Percentiles rank a stretch among this genome's conserved stretches.
Conservation (phyloP, 2,113 vertebrate genomes). For the Trogon melanurus region DNA sequence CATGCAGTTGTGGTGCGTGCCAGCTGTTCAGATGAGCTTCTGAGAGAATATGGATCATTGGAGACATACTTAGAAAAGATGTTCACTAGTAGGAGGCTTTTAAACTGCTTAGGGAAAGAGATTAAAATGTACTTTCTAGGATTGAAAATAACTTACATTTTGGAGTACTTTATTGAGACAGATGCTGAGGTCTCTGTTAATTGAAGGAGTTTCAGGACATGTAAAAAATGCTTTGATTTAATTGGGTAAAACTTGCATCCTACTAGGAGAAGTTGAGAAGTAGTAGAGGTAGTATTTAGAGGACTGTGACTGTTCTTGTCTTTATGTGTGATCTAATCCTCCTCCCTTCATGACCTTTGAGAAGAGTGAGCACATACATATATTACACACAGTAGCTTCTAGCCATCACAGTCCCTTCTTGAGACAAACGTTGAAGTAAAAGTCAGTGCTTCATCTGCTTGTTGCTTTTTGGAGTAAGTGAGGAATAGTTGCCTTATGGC, state of each 20-base stretch:
- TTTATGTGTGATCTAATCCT: neutral
- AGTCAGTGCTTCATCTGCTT: neutral
- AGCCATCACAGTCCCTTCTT: neutral
- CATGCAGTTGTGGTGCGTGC: neutral
- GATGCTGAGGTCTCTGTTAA: neutral
- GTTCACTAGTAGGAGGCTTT: neutral
- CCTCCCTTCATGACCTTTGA: neutral
- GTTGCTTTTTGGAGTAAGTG: neutral
- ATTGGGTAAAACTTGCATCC: neutral
- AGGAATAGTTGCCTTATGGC: neutral
- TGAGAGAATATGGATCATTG: neutral
- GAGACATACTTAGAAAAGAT: neutral
- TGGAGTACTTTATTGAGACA: neutral
- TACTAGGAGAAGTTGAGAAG: neutral
- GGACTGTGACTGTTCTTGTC: neutral
- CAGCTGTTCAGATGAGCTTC: neutral
- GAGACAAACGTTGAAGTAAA: neutral
- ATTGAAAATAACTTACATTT: neutral
- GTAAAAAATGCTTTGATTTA: neutral
- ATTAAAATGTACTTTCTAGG: neutral
- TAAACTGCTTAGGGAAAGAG: neutral
- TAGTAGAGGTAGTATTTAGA: neutral
- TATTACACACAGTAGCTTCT: neutral
- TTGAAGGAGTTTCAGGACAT: neutral
- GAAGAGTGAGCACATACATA: neutral